Conservation (phyloP, 2,797 vertebrate species). For the Falco novaeseelandiae region DNA sequence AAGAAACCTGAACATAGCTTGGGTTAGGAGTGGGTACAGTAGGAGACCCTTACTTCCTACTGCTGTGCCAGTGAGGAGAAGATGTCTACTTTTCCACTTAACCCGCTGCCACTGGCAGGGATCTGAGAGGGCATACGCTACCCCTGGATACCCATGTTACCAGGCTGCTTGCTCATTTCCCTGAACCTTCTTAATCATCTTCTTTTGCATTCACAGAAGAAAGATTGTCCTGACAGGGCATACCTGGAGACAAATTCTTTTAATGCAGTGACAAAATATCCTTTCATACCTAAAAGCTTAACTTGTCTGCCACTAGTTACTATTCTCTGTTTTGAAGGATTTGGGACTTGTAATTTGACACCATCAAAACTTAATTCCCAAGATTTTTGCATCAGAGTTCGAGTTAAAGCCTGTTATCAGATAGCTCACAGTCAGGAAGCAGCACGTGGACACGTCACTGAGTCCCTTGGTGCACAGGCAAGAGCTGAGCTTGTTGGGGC, state of each 20-base stretch:
- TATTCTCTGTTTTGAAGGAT: not conserved
- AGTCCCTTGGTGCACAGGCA: not conserved
- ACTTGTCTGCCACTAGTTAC: not conserved
- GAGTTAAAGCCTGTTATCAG: not conserved
- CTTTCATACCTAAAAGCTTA: not conserved
- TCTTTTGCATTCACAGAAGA: conserved; percentile 1
- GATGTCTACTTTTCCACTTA: not conserved
- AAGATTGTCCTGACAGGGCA: not conserved
- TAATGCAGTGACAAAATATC: not conserved
- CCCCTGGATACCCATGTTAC: not conserved
- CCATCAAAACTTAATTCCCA: not conserved
- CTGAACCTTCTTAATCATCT: not conserved
- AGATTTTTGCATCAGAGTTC: not conserved
- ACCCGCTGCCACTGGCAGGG: not conserved
- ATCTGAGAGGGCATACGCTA: not conserved
- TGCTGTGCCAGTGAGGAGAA: not conserved
- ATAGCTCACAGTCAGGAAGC: not conserved
- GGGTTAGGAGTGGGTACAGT: conserved; percentile 34
- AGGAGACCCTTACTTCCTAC: not conserved
- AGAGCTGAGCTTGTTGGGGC: not conserved
- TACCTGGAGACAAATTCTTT: not conserved
- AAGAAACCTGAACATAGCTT: conserved; percentile 3
- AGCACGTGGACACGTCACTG: not conserved
- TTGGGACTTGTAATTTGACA: not conserved
- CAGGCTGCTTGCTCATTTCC: not conserved